Conservation (phyloP, 2,888 invertebrate species). For the Argyresthia albistria region DNA sequence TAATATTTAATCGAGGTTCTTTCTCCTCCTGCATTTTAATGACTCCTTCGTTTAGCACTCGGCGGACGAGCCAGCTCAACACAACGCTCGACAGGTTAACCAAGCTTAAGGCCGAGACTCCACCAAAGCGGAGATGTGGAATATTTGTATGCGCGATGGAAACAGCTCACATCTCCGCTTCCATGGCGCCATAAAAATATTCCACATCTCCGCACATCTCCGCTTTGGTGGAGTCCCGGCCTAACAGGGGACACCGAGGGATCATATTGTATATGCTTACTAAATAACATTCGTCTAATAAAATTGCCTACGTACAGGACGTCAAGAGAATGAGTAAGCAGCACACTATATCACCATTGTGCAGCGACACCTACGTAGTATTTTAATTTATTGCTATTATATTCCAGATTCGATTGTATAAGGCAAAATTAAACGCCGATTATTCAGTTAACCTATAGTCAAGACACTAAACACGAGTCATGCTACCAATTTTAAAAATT, state of each 20-base stretch:
- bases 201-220: too few relatives aligned
- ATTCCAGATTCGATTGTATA: conserved; percentile 49
- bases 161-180: too few relatives aligned
- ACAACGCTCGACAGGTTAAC: too few relatives aligned
- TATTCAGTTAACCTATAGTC: conserved; percentile 11
- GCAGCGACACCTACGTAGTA: conserved; percentile 47
- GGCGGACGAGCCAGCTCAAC: too few relatives aligned
- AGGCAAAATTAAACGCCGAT: conserved; percentile 55
- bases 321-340: conserved; percentile 59
- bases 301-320: conserved; percentile 63
- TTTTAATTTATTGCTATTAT: conserved; percentile 59
- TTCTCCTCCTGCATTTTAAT: too few relatives aligned
- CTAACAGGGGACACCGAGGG: neutral
- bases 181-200: too few relatives aligned
- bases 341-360: conserved; percentile 64
- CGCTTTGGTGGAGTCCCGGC: too few relatives aligned
- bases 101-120: too few relatives aligned
- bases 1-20: too few relatives aligned
- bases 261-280: conserved; percentile 36
- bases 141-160: too few relatives aligned
- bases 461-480: conserved; percentile 1
- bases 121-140: too few relatives aligned
- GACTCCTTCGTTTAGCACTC: too few relatives aligned
- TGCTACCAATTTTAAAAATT: neutral
- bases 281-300: conserved; percentile 59